Percentiles rank a stretch among this genome's conserved stretches.
phyloP scores from a whole-genome alignment of 2,797 vertebrate genomes.

The Periophthalmus magnuspinnatus region DNA sequence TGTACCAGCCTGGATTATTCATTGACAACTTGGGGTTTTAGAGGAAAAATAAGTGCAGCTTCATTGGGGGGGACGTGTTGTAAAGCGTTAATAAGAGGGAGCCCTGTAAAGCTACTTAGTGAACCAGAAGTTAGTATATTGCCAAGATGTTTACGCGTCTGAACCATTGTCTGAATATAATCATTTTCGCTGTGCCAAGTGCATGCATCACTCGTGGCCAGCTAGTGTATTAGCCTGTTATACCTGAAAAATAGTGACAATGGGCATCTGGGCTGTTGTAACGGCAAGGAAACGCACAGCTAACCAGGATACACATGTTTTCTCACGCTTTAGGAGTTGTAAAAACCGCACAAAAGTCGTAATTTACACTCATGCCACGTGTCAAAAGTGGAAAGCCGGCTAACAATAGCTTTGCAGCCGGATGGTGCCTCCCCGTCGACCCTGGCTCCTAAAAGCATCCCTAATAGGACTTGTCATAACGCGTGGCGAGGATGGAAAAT shows the following conservation, averaged over 20 bases:
- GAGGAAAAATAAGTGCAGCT: neutral
- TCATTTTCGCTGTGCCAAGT: neutral
- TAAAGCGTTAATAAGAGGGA: neutral
- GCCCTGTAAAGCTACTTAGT: neutral
- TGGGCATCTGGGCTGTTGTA: neutral
- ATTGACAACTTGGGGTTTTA: neutral
- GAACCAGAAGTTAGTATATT: neutral
- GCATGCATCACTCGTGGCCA: constrained; percentile 1
- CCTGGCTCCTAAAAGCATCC: constrained; percentile 62
- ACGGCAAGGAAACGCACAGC: neutral
- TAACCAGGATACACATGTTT: too few species aligned
- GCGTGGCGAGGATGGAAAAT: constrained; percentile 48
- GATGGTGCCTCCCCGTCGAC: constrained; percentile 32
- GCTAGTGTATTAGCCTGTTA: constrained; percentile 33
- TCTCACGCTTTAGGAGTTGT: neutral
- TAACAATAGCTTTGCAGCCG: constrained; percentile 65
- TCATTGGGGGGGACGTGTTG: neutral
- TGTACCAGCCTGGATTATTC: neutral
- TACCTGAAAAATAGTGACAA: constrained; percentile 3
- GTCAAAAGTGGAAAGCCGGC: constrained; percentile 62
- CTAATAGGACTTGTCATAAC: constrained; percentile 33
- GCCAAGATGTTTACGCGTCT: neutral
- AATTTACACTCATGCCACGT: constrained; percentile 50
- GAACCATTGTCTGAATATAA: too few species aligned
- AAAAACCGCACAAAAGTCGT: neutral